Base-by-base conservation (phyloP, 2,797 vertebrate genomes). In the Okamejei kenojei region DNA sequence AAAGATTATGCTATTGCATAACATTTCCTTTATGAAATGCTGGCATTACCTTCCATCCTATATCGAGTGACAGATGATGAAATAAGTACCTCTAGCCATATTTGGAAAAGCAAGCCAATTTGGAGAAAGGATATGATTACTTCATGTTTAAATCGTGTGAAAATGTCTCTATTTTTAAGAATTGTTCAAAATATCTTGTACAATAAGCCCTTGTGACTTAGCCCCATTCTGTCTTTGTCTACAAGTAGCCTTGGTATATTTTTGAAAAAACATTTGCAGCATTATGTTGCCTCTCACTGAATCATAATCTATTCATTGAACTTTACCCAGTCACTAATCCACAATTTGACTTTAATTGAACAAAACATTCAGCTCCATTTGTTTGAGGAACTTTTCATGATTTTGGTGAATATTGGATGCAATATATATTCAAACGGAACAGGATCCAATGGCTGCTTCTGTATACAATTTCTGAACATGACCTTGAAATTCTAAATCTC, bases 141-240 rank as follows among this genome's bases (percentile, higher is more conserved):
- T 84, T 58, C 13, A 23, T 58, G 38, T 54, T 58, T 58, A 61
- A 84, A 61, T 58, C 26, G 54, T 84, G 54, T 84, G 81, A 54
- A 54, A 84, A 23, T 58, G 29, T 54, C 80, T 84, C 35, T 15
- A 35, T 35, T 78, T 78, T 78, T 32, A 29, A 45, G 81, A 84
- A 58, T 58, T 91, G 90, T 91, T 71, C 71, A 74, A n/a, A 91
- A 68, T 32, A 73, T 91, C 63, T 65, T n/a, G 15, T 68, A 35
- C 38, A 91, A 35, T 71, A 74, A 71, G 65, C 90, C 90, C 90
- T 26, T 68, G 90, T 91, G 90, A 91, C 71, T 91, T 91, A 91
- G n/a, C 90, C 90, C 90, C 63, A 91, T 91, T 91, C 90, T 91
- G 90, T 91, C 90, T 71, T n/a, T 29, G 54, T 88, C 35, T 84